phyloP scores from a whole-genome alignment of 2,113 vertebrate genomes.

The Chascanopsetta lugubris region DNA sequence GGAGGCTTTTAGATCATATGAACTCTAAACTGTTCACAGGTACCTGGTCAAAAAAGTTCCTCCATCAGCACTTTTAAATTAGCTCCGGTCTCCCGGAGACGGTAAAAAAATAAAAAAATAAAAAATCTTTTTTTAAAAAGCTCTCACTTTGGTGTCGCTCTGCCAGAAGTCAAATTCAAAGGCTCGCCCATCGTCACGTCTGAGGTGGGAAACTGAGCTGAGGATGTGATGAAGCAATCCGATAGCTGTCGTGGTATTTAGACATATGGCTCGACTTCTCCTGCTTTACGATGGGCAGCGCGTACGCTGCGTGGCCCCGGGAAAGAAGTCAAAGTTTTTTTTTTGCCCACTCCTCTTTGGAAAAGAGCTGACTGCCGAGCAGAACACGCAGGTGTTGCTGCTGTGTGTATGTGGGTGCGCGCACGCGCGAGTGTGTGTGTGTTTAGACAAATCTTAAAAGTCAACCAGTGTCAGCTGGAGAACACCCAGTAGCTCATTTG shows the following conservation, averaged over 20 bases:
- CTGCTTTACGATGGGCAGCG: slow-evolving; percentile 33
- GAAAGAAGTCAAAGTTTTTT: slow-evolving; percentile 48
- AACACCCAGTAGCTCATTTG: slow-evolving; percentile 62
- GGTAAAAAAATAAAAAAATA: no score
- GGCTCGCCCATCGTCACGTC: slow-evolving; percentile 27
- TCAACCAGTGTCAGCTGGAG: slow-evolving; percentile 57
- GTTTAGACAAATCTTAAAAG: slow-evolving; percentile 58
- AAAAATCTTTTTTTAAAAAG: no score
- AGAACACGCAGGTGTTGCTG: no score
- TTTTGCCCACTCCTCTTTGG: slow-evolving; percentile 47
- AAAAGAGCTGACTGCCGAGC: slow-evolving; percentile 40
- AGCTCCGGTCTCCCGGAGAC: slow-evolving; percentile 27
- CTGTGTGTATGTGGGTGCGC: no score
- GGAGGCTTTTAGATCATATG: slow-evolving; percentile 34
- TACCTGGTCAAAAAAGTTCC: slow-evolving; percentile 32
- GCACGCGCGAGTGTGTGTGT: no score
- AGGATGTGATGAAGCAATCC: slow-evolving; percentile 54
- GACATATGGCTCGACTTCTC: slow-evolving; percentile 52
- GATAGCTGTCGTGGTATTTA: slow-evolving; percentile 65
- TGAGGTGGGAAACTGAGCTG: slow-evolving; percentile 47
- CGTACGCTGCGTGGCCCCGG: slow-evolving; percentile 53
- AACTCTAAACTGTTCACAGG: slow-evolving; percentile 1
- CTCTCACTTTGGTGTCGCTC: slow-evolving; percentile 20
- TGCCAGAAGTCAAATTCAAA: slow-evolving; percentile 42
- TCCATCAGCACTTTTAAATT: slow-evolving; percentile 38